A percentile compares a stretch with the other conserved stretches of the same genome.
Evolutionary conservation across 2,797 vertebrate genomes (phyloP).

Genomic region (Masticophis lateralis): DNA sequence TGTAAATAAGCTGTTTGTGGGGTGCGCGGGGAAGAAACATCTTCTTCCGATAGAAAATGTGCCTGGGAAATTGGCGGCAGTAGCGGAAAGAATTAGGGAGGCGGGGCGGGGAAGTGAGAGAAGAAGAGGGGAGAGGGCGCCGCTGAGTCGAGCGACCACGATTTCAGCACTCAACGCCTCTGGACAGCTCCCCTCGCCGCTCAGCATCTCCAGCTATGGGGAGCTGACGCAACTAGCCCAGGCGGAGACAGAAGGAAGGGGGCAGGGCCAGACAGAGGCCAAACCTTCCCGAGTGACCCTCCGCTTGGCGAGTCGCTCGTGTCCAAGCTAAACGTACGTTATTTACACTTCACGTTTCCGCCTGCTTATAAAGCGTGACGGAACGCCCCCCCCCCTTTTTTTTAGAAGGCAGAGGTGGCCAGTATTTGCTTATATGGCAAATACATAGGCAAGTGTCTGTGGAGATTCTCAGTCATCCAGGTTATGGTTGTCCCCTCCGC

Average conservation of each 20-base stretch:
- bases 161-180: conserved; percentile 86
- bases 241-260: conserved; percentile 29
- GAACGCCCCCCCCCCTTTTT: no score
- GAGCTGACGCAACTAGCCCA: conserved; percentile 55
- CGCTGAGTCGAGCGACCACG: conserved; percentile 72
- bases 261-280: background rate
- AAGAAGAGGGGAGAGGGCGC: background rate
- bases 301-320: background rate
- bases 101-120: background rate
- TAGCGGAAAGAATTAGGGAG: background rate
- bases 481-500: no score
- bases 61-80: background rate
- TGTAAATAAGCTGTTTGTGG: conserved; percentile 50
- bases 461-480: no score
- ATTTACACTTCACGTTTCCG: background rate
- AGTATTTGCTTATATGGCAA: background rate
- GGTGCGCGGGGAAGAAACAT: conserved; percentile 26
- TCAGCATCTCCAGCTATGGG: conserved; percentile 61
- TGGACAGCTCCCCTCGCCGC: conserved; percentile 90
- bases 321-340: background rate
- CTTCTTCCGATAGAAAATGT: background rate
- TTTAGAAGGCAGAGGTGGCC: background rate
- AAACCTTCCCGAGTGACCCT: background rate
- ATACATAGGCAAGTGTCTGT: background rate
- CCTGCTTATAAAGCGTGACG: background rate